Evolutionary conservation across 1,140 invertebrate species (phyloP).

Genomic region (Whitmania pigra): DNA sequence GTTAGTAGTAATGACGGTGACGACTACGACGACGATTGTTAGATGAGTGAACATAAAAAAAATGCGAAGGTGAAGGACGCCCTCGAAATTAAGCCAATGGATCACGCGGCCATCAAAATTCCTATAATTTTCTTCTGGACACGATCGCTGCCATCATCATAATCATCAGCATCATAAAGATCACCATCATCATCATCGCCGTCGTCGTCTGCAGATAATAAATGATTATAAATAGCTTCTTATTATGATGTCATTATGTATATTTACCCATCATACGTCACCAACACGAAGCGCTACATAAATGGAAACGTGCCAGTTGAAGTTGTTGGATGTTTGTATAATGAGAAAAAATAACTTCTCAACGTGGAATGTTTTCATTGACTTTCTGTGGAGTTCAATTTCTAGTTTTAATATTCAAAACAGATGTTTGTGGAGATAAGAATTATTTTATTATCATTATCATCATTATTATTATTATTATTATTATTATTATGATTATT

Average conservation of each 20-base stretch:
- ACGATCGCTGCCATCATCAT: background rate
- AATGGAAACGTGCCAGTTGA: too few relatives aligned
- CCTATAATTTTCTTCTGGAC: background rate
- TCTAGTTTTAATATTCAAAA: too few relatives aligned
- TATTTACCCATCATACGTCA: background rate
- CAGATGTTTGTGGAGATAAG: too few relatives aligned
- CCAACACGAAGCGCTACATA: background rate
- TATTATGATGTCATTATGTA: background rate
- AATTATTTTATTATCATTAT: too few relatives aligned
- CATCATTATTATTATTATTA: too few relatives aligned
- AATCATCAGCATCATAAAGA: background rate
- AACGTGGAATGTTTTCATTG: too few relatives aligned
- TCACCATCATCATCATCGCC: constrained; percentile 6
- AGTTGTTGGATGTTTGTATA: too few relatives aligned
- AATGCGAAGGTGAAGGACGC: too few relatives aligned
- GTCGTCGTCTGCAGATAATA: background rate
- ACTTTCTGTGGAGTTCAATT: too few relatives aligned
- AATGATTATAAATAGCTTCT: background rate
- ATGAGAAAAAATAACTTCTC: too few relatives aligned
- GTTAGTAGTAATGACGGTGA: background rate
- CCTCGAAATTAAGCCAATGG: too few relatives aligned
- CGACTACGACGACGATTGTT: background rate
- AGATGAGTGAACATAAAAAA: background rate
- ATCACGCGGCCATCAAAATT: background rate
- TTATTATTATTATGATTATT: too few relatives aligned